Conservation (phyloP, 2,797 vertebrate genomes). For the Luscinia megarhynchos region DNA sequence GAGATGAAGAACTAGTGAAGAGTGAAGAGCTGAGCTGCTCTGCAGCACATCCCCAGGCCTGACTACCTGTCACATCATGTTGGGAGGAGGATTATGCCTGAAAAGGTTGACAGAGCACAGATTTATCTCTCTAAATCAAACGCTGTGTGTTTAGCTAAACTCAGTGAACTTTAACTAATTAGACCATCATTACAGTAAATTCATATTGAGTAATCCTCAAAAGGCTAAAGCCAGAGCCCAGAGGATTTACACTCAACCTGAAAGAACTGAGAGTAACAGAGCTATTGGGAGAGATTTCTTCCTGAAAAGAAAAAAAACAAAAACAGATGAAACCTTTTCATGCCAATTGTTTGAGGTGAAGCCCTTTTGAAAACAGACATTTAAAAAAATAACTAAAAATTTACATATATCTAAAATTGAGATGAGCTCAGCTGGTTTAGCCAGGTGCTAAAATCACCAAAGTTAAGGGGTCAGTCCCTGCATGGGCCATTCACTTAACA, state of each 20-base stretch:
- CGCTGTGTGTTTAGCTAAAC: conserved; percentile 54
- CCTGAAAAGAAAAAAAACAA: neutral
- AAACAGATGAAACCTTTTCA: neutral
- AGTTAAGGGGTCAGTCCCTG: neutral
- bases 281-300: neutral
- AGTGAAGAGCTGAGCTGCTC: conserved; percentile 64
- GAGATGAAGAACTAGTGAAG: conserved; percentile 61
- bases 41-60: conserved; percentile 54
- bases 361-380: neutral
- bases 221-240: neutral
- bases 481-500: neutral
- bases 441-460: neutral
- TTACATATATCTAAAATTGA: rapidly evolving
- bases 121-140: conserved; percentile 72
- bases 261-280: neutral
- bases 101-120: conserved; percentile 73
- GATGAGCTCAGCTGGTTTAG: neutral
- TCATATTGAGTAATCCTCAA: neutral
- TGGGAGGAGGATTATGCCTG: conserved; percentile 59
- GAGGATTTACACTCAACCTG: neutral
- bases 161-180: conserved; percentile 72
- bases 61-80: conserved; percentile 69
- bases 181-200: conserved; percentile 67
- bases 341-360: neutral
- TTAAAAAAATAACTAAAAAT: neutral